These are phyloP conservation scores for Hartigia nigra DNA, from an alignment of 2,888 invertebrate species.

Conservation along the genomic window DNA sequence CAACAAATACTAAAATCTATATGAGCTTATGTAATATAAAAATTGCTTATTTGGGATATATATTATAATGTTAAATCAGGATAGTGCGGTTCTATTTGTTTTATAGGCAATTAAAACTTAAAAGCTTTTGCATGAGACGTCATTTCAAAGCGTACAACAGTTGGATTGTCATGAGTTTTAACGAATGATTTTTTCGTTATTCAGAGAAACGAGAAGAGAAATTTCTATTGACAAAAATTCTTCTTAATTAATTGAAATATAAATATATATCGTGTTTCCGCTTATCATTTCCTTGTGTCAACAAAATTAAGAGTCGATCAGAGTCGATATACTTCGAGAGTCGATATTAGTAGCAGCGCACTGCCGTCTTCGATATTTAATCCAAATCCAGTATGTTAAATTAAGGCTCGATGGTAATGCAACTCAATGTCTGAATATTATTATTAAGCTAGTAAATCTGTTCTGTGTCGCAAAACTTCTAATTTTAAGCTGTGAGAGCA, in stretches of 20 bases:
- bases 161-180: not conserved
- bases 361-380: conserved; percentile 20
- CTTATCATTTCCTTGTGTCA: not conserved
- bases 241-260: not conserved
- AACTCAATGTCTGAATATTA: conserved; percentile 9
- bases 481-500: not conserved
- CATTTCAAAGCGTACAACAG: not conserved
- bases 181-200: not conserved
- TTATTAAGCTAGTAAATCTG: not conserved
- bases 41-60: not conserved
- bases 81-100: not conserved
- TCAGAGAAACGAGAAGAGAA: not conserved
- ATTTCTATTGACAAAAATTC: not conserved
- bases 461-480: not conserved
- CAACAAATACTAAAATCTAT: not conserved
- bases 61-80: not conserved
- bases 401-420: conserved; percentile 17
- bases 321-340: conserved; percentile 13
- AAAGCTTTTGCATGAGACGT: not conserved
- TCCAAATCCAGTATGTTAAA: conserved; percentile 26
- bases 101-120: not conserved
- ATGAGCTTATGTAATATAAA: not conserved
- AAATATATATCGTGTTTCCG: not conserved
- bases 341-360: not conserved
- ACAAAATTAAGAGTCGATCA: not conserved